Evolutionary conservation across 2,797 vertebrate species (phyloP), one percentile per base, ranked within the genome.

Genomic region (Peromyscus melanophrys): DNA sequence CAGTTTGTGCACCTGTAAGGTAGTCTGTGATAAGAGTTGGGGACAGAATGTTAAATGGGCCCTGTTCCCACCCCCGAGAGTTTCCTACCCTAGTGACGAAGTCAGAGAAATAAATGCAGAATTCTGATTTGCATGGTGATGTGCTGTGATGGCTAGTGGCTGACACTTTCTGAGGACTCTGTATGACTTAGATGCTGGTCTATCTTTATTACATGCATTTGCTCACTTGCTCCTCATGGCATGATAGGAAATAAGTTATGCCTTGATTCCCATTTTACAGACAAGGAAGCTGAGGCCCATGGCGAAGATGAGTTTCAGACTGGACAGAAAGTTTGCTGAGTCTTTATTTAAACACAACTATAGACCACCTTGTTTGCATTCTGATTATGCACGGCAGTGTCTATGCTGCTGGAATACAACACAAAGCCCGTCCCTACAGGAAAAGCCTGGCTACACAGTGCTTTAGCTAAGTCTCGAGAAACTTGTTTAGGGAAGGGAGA

Each of bases 381-480:
- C 34, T 7, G 6, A 29, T 52, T 65, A 49, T 9, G 67, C 4
- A 21, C 23, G 3, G 6, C 65, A 8, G 9, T 80, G 6, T 57
- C 27, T 71, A 1, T n/a, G 23, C 31, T 63, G 5, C 4, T 37
- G n/a, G 23, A 85, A 21, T 88, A 83, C 19, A 67, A 49, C 43
- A 13, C 46, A 91, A 31, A 31, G 21, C 76, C 75, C 21, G 19
- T 40, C 17, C n/a, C 65, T 81, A 81, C 31, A 88, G 29, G 27
- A 75, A 78, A 80, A 78, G 37, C 8, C 1, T 2, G 55, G 9
- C 34, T 61, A 80, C 19, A 3, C 17, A 37, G 37, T 49, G 23
- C 73, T 94, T 76, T 91, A 73, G 59, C 46, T 61, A n/a, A 92
- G 49, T 80, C 13, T 93, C 87, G 43, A 87, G 92, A 76, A 95